Percentiles rank a stretch among this genome's conserved stretches.
Evolutionary conservation across 2,113 vertebrate genomes (phyloP).

Genomic region (Irena cyanogastra): DNA sequence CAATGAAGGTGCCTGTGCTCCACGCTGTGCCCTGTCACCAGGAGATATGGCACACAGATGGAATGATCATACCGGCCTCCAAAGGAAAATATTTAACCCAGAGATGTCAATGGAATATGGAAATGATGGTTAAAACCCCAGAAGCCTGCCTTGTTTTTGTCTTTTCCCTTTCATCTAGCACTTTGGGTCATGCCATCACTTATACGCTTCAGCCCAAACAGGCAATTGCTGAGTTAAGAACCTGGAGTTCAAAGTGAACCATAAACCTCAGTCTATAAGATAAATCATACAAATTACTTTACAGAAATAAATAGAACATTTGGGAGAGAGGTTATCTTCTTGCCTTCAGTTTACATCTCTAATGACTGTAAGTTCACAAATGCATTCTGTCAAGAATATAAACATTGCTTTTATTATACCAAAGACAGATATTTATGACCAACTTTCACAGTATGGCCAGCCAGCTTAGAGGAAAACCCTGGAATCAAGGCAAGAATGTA

Average conservation of each 20-base stretch:
- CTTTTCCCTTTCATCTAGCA: slow-evolving; percentile 68
- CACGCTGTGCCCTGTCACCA: background rate
- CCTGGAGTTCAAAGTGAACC: slow-evolving; percentile 73
- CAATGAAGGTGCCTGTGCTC: background rate
- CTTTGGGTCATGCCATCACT: slow-evolving; percentile 71
- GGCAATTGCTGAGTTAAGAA: slow-evolving; percentile 71
- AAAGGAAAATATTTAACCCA: slow-evolving; percentile 65
- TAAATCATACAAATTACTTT: slow-evolving; percentile 77
- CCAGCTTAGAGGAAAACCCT: slow-evolving; percentile 39
- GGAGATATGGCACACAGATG: slow-evolving; percentile 10
- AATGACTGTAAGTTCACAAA: slow-evolving; percentile 72
- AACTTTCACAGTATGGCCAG: slow-evolving; percentile 40
- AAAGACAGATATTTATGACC: slow-evolving; percentile 57
- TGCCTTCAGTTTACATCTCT: slow-evolving; percentile 72
- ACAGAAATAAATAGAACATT: slow-evolving; percentile 73
- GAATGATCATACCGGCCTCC: slow-evolving; percentile 43
- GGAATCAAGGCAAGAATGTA: slow-evolving; percentile 48
- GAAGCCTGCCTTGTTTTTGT: slow-evolving; percentile 68
- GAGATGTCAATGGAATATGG: slow-evolving; percentile 59
- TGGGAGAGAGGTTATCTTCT: slow-evolving; percentile 70
- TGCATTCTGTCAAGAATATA: slow-evolving; percentile 66
- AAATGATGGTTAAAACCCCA: slow-evolving; percentile 65
- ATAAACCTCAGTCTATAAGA: slow-evolving; percentile 70
- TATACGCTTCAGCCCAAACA: slow-evolving; percentile 63
- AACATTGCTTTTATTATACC: slow-evolving; percentile 67